phyloP scores from a whole-genome alignment of 2,797 vertebrate genomes.

The Anolis apletophallus region DNA sequence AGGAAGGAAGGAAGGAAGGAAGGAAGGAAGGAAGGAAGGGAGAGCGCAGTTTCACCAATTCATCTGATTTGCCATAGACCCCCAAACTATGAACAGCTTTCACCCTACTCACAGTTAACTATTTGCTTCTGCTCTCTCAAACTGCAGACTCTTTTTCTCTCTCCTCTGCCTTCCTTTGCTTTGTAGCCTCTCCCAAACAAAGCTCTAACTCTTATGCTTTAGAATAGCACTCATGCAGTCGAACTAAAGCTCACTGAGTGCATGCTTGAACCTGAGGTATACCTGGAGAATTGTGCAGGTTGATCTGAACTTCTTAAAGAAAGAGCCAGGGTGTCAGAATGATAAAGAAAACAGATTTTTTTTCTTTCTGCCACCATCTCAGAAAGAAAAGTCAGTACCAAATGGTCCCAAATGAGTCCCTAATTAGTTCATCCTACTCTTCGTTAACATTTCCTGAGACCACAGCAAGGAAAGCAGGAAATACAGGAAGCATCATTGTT shows the following conservation, averaged over 20 bases:
- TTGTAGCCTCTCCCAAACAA: not conserved
- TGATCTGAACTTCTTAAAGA: not conserved
- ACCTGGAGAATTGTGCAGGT: not conserved
- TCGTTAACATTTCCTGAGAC: not conserved
- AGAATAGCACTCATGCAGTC: too few relatives aligned
- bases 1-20: too few relatives aligned
- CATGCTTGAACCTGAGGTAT: not conserved
- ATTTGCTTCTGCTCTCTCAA: not conserved
- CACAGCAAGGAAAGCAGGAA: too few relatives aligned
- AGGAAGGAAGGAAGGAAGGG: too few relatives aligned
- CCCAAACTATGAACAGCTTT: not conserved
- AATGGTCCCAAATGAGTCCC: not conserved
- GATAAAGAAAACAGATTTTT: not conserved
- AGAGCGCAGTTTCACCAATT: not conserved
- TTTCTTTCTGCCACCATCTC: not conserved
- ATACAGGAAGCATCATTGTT: not conserved
- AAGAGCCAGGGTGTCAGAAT: not conserved
- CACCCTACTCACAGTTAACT: not conserved
- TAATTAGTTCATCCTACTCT: not conserved
- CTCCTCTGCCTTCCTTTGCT: not conserved
- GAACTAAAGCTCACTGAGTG: too few relatives aligned
- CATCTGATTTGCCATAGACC: not conserved
- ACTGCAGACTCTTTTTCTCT: not conserved
- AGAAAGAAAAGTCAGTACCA: not conserved
- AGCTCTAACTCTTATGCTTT: not conserved